Percentiles rank a stretch among this genome's conserved stretches.
phyloP scores from a whole-genome alignment of 2,113 vertebrate genomes.

The Crotalus horridus region DNA sequence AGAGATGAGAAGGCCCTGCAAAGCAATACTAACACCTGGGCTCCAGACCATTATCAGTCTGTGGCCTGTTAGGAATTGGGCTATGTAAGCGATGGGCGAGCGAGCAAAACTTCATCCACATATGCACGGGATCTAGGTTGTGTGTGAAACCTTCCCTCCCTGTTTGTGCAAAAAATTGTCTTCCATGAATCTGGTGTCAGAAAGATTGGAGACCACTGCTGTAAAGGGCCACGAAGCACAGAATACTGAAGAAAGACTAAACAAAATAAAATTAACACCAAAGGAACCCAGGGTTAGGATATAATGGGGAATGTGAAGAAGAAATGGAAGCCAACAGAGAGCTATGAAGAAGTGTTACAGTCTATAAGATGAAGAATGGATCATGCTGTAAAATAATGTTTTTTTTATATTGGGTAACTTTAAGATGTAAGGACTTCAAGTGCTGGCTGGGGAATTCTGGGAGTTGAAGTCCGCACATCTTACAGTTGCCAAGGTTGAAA shows the following conservation, averaged over 20 bases:
- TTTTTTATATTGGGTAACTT: background rate
- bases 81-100: background rate
- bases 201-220: background rate
- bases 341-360: background rate
- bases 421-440: background rate
- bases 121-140: background rate
- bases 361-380: background rate
- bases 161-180: background rate
- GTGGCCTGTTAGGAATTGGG: background rate
- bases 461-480: background rate
- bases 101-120: background rate
- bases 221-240: background rate
- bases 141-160: background rate
- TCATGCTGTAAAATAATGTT: background rate
- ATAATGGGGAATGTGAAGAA: background rate
- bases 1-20: background rate
- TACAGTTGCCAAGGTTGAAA: background rate
- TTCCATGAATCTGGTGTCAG: background rate
- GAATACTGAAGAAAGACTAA: background rate
- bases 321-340: background rate
- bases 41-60: background rate
- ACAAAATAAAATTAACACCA: background rate
- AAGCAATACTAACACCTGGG: background rate
- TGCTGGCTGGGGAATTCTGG: background rate
- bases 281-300: background rate